Percentiles rank a stretch among this genome's conserved stretches.
Evolutionary conservation across 1,140 invertebrate species (phyloP).

Genomic region (Calephelis virginiensis): DNA sequence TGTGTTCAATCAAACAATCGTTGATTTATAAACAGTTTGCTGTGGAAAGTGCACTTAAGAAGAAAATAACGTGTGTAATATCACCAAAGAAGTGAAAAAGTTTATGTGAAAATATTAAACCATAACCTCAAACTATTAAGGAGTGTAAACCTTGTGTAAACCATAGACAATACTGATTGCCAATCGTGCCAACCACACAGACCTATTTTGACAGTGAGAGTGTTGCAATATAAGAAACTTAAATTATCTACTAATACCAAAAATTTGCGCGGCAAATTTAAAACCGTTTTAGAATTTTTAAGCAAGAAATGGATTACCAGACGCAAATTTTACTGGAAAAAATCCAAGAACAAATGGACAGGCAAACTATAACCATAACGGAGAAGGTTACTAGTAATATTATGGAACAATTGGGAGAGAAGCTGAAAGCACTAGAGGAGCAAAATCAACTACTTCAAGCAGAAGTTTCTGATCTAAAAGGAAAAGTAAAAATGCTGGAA

Average conservation of each 20-base stretch:
- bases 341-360: conserved; percentile 24
- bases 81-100: not conserved
- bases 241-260: not conserved
- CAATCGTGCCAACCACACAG: not conserved
- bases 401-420: conserved; percentile 4
- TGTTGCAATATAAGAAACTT: conserved; percentile 8
- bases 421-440: conserved; percentile 4
- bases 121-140: conserved; percentile 14
- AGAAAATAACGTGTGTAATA: conserved; percentile 9
- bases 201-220: conserved; percentile 9
- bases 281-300: not conserved
- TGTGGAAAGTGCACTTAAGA: conserved; percentile 5
- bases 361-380: conserved; percentile 18
- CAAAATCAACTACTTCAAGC: conserved; percentile 2
- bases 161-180: not conserved
- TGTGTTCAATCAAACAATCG: not conserved
- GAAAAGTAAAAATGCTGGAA: conserved; percentile 16
- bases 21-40: not conserved
- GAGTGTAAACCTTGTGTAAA: too few species aligned
- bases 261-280: not conserved
- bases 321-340: conserved; percentile 26
- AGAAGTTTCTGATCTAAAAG: conserved; percentile 17
- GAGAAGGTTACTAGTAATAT: conserved; percentile 18
- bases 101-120: not conserved
- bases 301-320: conserved; percentile 17